Base-by-base conservation (phyloP, 2,888 invertebrate species). In the Camponotus fellah region DNA sequence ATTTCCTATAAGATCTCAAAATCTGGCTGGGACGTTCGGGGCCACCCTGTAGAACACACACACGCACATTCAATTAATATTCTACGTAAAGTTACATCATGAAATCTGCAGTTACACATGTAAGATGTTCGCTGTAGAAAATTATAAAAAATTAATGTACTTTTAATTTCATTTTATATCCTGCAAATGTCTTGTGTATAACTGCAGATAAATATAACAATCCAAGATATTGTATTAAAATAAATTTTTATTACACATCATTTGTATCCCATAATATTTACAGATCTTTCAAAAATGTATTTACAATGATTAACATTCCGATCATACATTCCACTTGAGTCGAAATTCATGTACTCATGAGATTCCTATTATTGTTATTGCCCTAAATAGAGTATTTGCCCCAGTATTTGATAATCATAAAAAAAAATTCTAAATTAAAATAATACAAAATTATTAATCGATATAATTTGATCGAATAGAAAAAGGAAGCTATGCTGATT, bases 191-290 rank as follows among this genome's bases (percentile, higher is more conserved):
- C 9, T 66, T 32, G 26, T 4, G n/a, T 8, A 46, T 58, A 69
- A 58, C 10, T 62, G n/a, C 34, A 58, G n/a, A 43, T 60, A 58
- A 58, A 46, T 46, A 34, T 68, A 71, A 34, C 37, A 71, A 21
- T 14, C 26, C 43, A 82, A 34, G 82, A 72, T 14, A 69, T 58
- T 58, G 17, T 92, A 92, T 88, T 90, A 92, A 92, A 92, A 92
- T 92, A 92, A 87, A 92, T 89, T 89, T 92, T 92, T 92, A 92
- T 92, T 92, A 88, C 89, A 89, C 84, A 88, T 90, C 84, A 81
- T 90, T 87, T 86, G 74, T 86, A 80, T 89, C 86, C 89, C 86
- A 85, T 53, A 53, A 77, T 90, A 90, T 89, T 87, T 91, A 90
- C 90, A 90, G 75, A 85, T 89, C 84, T 87, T 64, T 87, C 65